Conservation (phyloP, 1,140 invertebrate genomes). For the Euwallacea similis region DNA sequence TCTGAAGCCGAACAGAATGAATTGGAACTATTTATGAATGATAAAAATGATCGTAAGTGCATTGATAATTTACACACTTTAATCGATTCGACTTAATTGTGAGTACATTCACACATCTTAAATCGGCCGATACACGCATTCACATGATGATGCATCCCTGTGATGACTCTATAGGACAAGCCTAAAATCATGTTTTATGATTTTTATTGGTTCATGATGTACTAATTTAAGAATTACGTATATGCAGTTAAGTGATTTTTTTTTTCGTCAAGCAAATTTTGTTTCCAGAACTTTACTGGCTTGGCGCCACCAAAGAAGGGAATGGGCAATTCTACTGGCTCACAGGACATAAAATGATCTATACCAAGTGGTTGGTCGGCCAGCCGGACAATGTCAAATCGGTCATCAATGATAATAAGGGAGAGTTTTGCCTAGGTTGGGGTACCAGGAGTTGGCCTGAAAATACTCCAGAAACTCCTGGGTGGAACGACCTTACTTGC, state of each 20-base stretch:
- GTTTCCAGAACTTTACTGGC: not conserved
- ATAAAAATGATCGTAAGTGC: not conserved
- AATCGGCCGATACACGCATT: no score
- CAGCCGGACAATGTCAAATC: conserved; percentile 22
- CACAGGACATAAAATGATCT: conserved; percentile 24
- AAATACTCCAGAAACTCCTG: not conserved
- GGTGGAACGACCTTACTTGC: conserved; percentile 31
- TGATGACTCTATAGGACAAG: no score
- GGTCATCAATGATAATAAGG: conserved; percentile 4
- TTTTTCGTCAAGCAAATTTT: no score
- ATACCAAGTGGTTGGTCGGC: conserved; percentile 11
- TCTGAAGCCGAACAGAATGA: conserved; percentile 13
- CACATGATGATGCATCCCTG: no score
- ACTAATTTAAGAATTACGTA: no score
- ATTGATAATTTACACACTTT: no score
- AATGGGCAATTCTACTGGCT: conserved; percentile 29
- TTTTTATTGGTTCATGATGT: no score
- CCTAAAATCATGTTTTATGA: no score
- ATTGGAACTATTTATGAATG: conserved; percentile 18
- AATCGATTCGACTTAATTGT: not conserved
- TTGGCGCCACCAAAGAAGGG: conserved; percentile 19
- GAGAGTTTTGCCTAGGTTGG: conserved; percentile 30
- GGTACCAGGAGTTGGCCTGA: not conserved
- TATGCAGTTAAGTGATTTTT: no score
- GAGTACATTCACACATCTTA: not conserved